Percentiles rank a stretch among this genome's conserved stretches.
Conservation (phyloP, 2,113 vertebrate genomes). For the Bujurquina vittata region DNA sequence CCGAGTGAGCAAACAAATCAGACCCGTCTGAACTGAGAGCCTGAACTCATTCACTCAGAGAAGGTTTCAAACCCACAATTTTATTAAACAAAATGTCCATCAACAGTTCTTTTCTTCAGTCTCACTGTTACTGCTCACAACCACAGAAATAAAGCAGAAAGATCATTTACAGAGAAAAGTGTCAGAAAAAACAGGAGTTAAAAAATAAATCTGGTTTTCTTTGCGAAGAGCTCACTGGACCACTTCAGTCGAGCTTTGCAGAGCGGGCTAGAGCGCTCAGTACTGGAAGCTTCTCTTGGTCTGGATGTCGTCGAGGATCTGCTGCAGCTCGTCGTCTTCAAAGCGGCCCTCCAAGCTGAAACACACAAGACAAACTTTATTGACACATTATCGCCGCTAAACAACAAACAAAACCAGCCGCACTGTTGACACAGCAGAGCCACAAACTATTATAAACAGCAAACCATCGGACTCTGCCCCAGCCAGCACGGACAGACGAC, state of each 20-base stretch:
- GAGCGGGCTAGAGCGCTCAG: conserved; percentile 54
- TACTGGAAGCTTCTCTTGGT: conserved; percentile 99
- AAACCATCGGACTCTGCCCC: background rate
- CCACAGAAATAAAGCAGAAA: too few relatives aligned
- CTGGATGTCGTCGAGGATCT: conserved; percentile 98
- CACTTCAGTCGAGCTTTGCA: conserved; percentile 22
- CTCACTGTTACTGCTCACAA: too few relatives aligned
- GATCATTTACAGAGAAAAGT: too few relatives aligned
- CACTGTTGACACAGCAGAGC: background rate
- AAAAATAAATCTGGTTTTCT: background rate
- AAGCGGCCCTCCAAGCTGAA: conserved; percentile 93
- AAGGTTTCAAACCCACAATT: too few relatives aligned
- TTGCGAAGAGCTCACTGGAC: background rate
- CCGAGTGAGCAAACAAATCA: too few relatives aligned
- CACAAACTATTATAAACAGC: background rate
- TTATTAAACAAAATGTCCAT: too few relatives aligned
- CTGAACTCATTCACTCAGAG: too few relatives aligned
- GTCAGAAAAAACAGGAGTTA: background rate
- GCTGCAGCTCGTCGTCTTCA: conserved; percentile 96
- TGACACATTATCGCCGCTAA: background rate
- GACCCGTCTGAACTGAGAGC: too few relatives aligned
- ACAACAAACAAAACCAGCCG: too few relatives aligned
- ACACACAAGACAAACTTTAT: background rate
- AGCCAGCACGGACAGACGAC: too few relatives aligned
- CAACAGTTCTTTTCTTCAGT: too few relatives aligned